phyloP scores from a whole-genome alignment of 2,888 invertebrate genomes.

The Polyommatus icarus region DNA sequence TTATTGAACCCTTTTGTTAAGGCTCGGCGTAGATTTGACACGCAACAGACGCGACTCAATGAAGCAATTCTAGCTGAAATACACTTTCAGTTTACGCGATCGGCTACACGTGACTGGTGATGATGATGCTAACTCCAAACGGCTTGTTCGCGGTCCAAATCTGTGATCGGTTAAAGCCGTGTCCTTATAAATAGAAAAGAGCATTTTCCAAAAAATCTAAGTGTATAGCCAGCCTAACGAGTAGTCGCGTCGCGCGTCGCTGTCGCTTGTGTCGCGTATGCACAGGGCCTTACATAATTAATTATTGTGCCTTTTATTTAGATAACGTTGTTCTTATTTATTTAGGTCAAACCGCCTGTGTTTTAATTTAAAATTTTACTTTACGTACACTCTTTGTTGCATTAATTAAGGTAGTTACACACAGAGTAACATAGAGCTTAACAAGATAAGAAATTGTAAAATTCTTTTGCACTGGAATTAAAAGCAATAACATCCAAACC shows the following conservation, averaged over 20 bases:
- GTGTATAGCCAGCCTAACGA: background rate
- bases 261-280: background rate
- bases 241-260: background rate
- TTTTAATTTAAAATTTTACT: conserved; percentile 30
- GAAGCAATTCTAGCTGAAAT: background rate
- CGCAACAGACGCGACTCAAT: background rate
- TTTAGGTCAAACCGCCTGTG: background rate
- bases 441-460: background rate
- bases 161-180: too few relatives aligned
- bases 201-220: too few relatives aligned
- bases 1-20: conserved; percentile 5
- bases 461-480: background rate
- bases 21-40: background rate
- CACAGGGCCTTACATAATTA: conserved; percentile 8
- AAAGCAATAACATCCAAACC: background rate
- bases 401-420: background rate
- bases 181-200: too few relatives aligned
- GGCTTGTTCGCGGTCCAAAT: too few relatives aligned
- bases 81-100: background rate
- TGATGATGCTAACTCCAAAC: background rate
- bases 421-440: background rate
- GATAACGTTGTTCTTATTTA: conserved; percentile 26
- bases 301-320: conserved; percentile 24
- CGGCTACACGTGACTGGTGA: background rate
- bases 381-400: conserved; percentile 25